These are phyloP conservation scores for Gallinago solitaria DNA, from an alignment of 2,797 vertebrate species.

Conservation along the genomic window DNA sequence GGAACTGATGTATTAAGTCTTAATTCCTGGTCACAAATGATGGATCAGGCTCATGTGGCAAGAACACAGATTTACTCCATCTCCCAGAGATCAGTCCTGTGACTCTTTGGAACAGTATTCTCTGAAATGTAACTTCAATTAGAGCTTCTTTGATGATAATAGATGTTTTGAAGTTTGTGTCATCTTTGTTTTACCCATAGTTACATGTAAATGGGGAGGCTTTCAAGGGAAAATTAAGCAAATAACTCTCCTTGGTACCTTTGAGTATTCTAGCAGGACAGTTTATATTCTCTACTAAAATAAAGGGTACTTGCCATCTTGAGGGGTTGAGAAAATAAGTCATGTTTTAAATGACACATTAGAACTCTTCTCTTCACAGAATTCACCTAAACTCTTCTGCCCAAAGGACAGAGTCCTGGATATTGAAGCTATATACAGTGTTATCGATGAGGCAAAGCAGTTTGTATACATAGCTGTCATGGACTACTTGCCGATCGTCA, in stretches of 20 bases:
- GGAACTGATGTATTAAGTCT: neutral
- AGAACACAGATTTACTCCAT: neutral
- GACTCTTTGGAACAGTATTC: neutral
- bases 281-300: neutral
- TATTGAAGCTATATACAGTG: slow-evolving; percentile 90
- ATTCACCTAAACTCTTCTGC: slow-evolving; percentile 91
- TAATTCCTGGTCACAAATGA: neutral
- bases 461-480: slow-evolving; percentile 93
- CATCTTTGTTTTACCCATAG: neutral
- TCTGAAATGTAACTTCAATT: neutral
- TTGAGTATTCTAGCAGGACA: neutral
- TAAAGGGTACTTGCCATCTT: neutral
- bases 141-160: neutral
- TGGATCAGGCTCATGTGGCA: neutral
- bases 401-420: slow-evolving; percentile 91
- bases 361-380: slow-evolving; percentile 79
- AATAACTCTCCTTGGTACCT: neutral
- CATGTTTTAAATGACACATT: neutral
- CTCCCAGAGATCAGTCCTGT: neutral
- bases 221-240: neutral
- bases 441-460: slow-evolving; percentile 87
- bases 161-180: neutral
- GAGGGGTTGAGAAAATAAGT: neutral
- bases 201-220: neutral
- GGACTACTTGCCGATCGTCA: slow-evolving; percentile 90